Conservation (phyloP, 2,113 vertebrate species). For the Narcine bancroftii region DNA sequence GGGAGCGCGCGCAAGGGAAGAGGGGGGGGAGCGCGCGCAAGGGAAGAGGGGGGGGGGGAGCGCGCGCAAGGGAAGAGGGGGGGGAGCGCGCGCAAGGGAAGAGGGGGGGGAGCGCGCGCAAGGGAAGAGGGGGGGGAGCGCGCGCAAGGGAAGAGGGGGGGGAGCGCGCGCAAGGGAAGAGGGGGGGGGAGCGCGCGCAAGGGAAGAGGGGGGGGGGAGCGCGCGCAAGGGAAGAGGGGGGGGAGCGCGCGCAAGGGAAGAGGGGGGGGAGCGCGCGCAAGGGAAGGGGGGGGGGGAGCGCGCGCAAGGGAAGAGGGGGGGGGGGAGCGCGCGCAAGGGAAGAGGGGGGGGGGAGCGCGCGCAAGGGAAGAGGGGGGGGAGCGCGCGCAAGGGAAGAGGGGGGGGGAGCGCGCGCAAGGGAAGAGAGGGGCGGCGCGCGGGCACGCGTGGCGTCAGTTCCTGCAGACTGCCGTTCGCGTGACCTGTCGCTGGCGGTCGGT, state of each 20-base stretch:
- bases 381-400: too few species aligned
- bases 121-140: too few species aligned
- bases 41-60: too few species aligned
- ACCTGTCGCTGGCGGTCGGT: neutral
- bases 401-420: neutral
- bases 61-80: too few species aligned
- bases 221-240: neutral
- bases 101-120: neutral
- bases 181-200: neutral
- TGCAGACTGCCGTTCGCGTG: neutral
- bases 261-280: neutral
- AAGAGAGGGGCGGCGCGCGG: neutral
- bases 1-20: too few species aligned
- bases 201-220: neutral
- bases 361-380: neutral
- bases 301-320: neutral
- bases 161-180: neutral
- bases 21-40: too few species aligned
- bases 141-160: neutral
- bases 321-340: too few species aligned
- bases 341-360: neutral
- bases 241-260: neutral
- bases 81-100: too few species aligned
- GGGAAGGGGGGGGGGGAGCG: neutral
- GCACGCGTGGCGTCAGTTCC: neutral